Base-by-base conservation (phyloP, 2,888 invertebrate genomes). In the Apotomis betuletana region DNA sequence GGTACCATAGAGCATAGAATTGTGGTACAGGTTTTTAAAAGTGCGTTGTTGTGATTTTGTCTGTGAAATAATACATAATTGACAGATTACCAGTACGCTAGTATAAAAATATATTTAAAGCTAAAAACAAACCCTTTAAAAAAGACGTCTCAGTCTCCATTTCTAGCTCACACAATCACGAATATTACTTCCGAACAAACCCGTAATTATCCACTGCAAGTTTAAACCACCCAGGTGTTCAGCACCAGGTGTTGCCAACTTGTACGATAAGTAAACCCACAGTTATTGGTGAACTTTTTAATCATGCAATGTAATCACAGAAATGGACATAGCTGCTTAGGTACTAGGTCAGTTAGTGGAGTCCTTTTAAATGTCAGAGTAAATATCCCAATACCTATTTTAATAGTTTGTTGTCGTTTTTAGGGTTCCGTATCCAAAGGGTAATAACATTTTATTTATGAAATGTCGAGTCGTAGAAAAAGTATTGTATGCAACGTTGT, bases 131-230 rank as follows among this genome's bases (percentile, higher is more conserved):
- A 8, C 49, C 0, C 49, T 49, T 49, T 10, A 10, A 1, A 49
- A 49, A 41, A 41, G 6, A 41, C 3, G 6, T 41, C 49, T 8
- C 9, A 8, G 9, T 1, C 12, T 8, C 9, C 36, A 36, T 62
- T 52, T 12, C 4, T n/a, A 27, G 13, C 51, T 51, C 9, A n/a
- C 36, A 57, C 41, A 6, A 6, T 12, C 4, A 58, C 38, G 58
- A 58, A 58, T 52, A 52, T 13, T 6, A 5, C 13, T 49, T 13
- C 6, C 9, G 62, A 52, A 52, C 38, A 63, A 38, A 63, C 38
- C 62, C n/a, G 13, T 64, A 70, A 64, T 64, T 70, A 52, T 59
- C 10, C 10, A 5, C 51, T 69, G 63, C 44, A 69, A 63, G 0
- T 64, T 64, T 64, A 58, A 64, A 46, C 13, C 41, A 36, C 15